Evolutionary conservation across 2,113 vertebrate species (phyloP), one percentile per base, ranked within the genome.

Genomic region (Coregonus clupeaformis): DNA sequence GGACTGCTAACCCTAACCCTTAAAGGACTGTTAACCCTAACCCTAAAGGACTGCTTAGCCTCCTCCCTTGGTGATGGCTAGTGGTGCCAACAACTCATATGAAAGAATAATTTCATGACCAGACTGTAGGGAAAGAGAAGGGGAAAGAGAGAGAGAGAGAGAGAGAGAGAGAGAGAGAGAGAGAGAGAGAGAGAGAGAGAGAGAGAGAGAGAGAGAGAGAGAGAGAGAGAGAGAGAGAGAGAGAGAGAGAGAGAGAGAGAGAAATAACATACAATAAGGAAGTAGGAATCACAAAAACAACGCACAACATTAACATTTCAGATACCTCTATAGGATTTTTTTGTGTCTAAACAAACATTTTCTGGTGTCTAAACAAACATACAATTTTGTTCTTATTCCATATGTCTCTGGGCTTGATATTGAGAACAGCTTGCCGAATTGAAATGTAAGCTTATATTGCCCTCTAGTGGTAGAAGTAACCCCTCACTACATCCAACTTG

Each of bases 111-210:
- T 2, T 42, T 42, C 36, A 42, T 42, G 36, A 11, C 36, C 36
- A 9, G 36, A 42, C 36, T 42, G 36, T 1, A 42, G 7, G 36
- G 18, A 6, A 20, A 55, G 52, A 5, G 16, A 16, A 5, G 36
- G n/a, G 63, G 7, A 64, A 11, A 59, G 66, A 57, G 66, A 57
- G 29, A 60, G 32, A 52, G 68, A 70, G 64, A 71, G 62, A 55
- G 52, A 18, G 52, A 5, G 3, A 18, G 52, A 55, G 18, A 18
- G 13, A 55, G 18, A 55, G 52, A 3, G 52, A 55, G 52, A 3
- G 52, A 6, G 52, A n/a, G 57, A 59, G 57, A n/a, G n/a, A 22
- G 57, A 7, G 57, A 59, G n/a, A n/a, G 16, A n/a, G 16, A 14
- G 20, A 59, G 2, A n/a, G n/a, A n/a, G 20, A n/a, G n/a, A n/a